These are phyloP conservation scores for Macrostomum lignano DNA, from an alignment of 1,140 invertebrate genomes.

Conservation along the genomic window DNA sequence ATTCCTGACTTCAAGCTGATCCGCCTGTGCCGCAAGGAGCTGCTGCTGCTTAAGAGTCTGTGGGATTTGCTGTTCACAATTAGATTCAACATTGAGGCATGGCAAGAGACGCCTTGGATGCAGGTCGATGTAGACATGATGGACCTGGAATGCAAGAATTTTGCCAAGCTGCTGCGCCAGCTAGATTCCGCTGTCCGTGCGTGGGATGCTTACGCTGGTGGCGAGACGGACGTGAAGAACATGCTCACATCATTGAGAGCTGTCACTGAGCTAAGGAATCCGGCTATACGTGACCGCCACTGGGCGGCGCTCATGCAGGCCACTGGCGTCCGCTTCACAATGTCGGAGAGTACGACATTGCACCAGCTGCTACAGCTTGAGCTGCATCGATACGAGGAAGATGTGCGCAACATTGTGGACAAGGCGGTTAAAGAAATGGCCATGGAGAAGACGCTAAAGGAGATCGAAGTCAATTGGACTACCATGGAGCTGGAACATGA, in stretches of 20 bases:
- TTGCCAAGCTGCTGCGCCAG: slow-evolving; percentile 41
- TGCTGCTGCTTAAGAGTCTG: slow-evolving; percentile 60
- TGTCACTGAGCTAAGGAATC: slow-evolving; percentile 74
- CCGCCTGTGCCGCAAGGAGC: slow-evolving; percentile 64
- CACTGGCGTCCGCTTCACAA: slow-evolving; percentile 67
- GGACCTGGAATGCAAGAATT: slow-evolving; percentile 90
- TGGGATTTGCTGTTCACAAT: slow-evolving; percentile 82
- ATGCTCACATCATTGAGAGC: slow-evolving; percentile 33
- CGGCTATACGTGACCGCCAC: slow-evolving; percentile 67
- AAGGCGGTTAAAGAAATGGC: slow-evolving; percentile 89
- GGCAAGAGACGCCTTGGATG: slow-evolving; percentile 79
- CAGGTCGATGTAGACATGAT: slow-evolving; percentile 87
- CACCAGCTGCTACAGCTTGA: slow-evolving; percentile 62
- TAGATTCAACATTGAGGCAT: slow-evolving; percentile 62
- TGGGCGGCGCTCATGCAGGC: slow-evolving; percentile 81
- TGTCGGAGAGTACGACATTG: slow-evolving; percentile 62
- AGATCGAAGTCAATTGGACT: slow-evolving; percentile 63
- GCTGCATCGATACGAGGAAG: slow-evolving; percentile 71
- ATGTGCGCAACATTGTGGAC: slow-evolving; percentile 81
- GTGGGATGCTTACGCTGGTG: slow-evolving; percentile 47
- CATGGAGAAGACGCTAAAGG: slow-evolving; percentile 71
- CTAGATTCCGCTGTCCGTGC: slow-evolving; percentile 56
- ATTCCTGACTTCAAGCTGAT: too few species aligned
- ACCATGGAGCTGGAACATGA: slow-evolving; percentile 71
- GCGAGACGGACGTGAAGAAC: slow-evolving; percentile 26